Conservation (phyloP, 2,888 invertebrate genomes). For the Acanthopleura granulata region DNA sequence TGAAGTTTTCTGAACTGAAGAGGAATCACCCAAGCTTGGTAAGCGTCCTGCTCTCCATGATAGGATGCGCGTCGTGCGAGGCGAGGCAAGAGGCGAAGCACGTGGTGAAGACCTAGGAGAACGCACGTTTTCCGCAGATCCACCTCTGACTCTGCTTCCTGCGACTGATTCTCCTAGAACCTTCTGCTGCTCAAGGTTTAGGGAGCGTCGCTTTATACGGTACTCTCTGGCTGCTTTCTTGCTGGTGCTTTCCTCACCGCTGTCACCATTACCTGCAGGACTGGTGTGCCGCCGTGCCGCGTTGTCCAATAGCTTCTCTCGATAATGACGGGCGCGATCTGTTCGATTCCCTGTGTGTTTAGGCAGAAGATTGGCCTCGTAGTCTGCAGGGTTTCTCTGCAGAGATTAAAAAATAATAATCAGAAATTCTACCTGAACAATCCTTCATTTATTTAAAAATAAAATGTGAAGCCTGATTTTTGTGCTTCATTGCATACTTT, state of each 20-base stretch:
- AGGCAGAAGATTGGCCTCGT: conserved; percentile 44
- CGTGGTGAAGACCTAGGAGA: neutral
- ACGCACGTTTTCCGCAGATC: conserved; percentile 5
- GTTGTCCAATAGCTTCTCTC: conserved; percentile 10
- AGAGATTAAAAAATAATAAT: conserved; percentile 26
- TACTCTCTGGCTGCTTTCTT: conserved; percentile 43
- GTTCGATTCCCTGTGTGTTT: conserved; percentile 33
- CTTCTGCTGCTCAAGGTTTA: conserved; percentile 39
- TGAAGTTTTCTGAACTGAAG: neutral
- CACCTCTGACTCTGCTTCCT: neutral
- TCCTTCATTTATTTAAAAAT: too few species aligned
- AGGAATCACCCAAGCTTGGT: conserved; percentile 12
- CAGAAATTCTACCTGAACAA: too few species aligned
- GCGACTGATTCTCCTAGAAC: conserved; percentile 6
- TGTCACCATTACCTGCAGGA: neutral
- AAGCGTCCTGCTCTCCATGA: neutral
- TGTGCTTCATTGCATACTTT: too few species aligned
- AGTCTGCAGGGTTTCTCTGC: conserved; percentile 59
- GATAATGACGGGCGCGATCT: conserved; percentile 16
- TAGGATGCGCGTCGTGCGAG: neutral
- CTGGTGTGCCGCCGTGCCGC: conserved; percentile 15
- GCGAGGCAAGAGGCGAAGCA: neutral
- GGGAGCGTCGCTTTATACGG: conserved; percentile 47
- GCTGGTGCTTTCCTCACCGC: neutral
- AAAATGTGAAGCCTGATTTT: too few species aligned